These are phyloP conservation scores for Axea sp. DNA, from an alignment of 2,888 invertebrate genomes.

Conservation along the genomic window DNA sequence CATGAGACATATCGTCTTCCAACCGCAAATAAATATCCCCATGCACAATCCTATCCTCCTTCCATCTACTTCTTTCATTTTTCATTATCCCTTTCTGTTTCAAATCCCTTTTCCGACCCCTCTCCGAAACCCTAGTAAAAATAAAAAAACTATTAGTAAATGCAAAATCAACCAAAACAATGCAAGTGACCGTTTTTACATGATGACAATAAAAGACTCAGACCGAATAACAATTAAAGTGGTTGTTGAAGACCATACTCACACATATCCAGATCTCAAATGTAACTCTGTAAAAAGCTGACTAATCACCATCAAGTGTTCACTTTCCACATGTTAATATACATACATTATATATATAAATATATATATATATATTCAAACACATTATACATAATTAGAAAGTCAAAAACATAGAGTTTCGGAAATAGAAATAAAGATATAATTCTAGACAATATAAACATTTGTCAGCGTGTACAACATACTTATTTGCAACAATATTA, in stretches of 20 bases:
- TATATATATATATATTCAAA: slow-evolving; percentile 26
- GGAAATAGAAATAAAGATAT: slow-evolving; percentile 23
- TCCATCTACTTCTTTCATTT: slow-evolving; percentile 69
- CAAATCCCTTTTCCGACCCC: slow-evolving; percentile 63
- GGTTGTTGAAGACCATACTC: slow-evolving; percentile 63
- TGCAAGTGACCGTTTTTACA: slow-evolving; percentile 28
- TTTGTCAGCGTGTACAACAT: slow-evolving; percentile 29
- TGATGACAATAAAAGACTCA: slow-evolving; percentile 18
- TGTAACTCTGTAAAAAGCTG: slow-evolving; percentile 58
- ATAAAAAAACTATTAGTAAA: slow-evolving; percentile 79
- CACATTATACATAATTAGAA: slow-evolving; percentile 23
- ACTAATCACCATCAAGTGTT: slow-evolving; percentile 32
- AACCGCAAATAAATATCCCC: slow-evolving; percentile 75
- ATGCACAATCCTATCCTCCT: slow-evolving; percentile 77
- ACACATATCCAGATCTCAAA: slow-evolving; percentile 64
- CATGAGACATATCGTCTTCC: slow-evolving; percentile 68
- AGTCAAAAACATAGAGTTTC: slow-evolving; percentile 27
- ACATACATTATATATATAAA: slow-evolving; percentile 37
- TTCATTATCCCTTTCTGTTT: slow-evolving; percentile 62
- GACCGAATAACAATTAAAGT: slow-evolving; percentile 17
- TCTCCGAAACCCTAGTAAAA: slow-evolving; percentile 76
- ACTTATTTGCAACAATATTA: slow-evolving; percentile 1
- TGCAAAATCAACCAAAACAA: slow-evolving; percentile 68
- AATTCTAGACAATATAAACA: slow-evolving; percentile 1
- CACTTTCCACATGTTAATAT: slow-evolving; percentile 36